phyloP scores from a whole-genome alignment of 2,113 vertebrate genomes.

The Pteruthius melanotis region DNA sequence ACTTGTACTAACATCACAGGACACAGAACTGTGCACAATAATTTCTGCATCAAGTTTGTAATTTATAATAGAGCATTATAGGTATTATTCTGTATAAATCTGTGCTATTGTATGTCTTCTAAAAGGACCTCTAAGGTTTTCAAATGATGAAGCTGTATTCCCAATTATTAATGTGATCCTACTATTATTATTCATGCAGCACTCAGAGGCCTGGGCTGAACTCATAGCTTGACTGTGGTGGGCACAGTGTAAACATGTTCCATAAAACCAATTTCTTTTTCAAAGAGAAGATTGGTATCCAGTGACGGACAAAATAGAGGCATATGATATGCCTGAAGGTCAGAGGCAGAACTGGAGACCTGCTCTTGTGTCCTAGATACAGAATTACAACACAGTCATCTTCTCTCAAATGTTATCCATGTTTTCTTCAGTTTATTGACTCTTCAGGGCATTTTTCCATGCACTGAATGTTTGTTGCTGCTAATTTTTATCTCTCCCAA shows the following conservation, averaged over 20 bases:
- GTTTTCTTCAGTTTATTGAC: neutral
- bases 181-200: neutral
- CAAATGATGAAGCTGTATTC: neutral
- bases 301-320: neutral
- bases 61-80: neutral
- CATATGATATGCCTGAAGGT: neutral
- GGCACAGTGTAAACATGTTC: neutral
- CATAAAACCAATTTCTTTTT: neutral
- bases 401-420: neutral
- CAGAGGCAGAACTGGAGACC: neutral
- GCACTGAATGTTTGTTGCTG: neutral
- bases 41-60: neutral
- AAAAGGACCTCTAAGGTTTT: neutral
- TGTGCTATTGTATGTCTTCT: neutral
- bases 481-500: neutral
- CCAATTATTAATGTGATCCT: neutral
- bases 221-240: neutral
- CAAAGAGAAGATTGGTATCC: neutral
- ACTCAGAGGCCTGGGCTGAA: neutral
- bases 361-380: neutral
- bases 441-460: neutral
- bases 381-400: neutral
- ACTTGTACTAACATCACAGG: neutral
- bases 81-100: neutral
- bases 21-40: neutral